These are phyloP conservation scores for Lepidurus arcticus DNA, from an alignment of 1,140 invertebrate genomes.

Conservation along the genomic window DNA sequence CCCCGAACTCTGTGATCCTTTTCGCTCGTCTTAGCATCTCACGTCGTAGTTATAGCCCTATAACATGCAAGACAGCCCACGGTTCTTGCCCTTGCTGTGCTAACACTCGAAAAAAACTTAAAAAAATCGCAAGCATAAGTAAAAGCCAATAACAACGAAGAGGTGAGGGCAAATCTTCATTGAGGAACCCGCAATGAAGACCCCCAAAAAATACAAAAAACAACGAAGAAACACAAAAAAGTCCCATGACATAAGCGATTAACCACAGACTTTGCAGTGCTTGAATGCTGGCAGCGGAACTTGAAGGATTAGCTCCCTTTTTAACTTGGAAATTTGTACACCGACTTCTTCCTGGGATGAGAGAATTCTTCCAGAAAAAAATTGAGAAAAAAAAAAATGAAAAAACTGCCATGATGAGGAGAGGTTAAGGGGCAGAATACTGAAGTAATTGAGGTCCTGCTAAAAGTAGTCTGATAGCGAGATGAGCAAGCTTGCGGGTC, in stretches of 20 bases:
- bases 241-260: not conserved
- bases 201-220: not conserved
- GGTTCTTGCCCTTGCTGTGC: not conserved
- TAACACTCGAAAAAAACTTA: not conserved
- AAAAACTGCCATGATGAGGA: not conserved
- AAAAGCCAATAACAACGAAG: slow-evolving; percentile 3
- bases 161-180: not conserved
- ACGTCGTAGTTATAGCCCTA: slow-evolving; percentile 10
- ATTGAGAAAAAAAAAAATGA: not conserved
- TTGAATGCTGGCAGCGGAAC: not conserved
- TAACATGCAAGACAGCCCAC: slow-evolving; percentile 5
- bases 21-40: slow-evolving; percentile 13
- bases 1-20: not conserved
- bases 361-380: not conserved
- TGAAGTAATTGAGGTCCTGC: not conserved
- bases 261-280: not conserved
- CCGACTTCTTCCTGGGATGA: not conserved
- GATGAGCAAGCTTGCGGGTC: not conserved
- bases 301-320: not conserved
- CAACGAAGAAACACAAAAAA: not conserved
- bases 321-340: not conserved
- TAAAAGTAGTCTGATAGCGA: not conserved
- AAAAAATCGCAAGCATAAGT: not conserved
- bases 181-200: not conserved
- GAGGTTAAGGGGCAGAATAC: not conserved